These are phyloP conservation scores for Camponotus floridanus DNA, from an alignment of 1,140 invertebrate species.

Conservation along the genomic window DNA sequence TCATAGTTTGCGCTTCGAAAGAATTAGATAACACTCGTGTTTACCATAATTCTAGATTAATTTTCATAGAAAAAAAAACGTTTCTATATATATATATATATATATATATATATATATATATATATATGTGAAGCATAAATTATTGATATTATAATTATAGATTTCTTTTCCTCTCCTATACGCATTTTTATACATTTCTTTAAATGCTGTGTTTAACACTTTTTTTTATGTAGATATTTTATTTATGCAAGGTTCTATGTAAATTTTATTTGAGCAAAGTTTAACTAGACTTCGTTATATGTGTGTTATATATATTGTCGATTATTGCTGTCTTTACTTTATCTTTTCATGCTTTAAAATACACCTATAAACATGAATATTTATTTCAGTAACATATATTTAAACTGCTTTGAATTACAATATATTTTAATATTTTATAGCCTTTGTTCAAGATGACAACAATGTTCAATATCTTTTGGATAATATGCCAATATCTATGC, in stretches of 20 bases:
- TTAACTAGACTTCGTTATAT: no score
- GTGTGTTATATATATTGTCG: no score
- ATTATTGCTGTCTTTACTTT: no score
- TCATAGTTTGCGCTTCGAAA: neutral
- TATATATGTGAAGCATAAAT: no score
- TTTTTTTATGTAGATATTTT: no score
- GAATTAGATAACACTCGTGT: neutral
- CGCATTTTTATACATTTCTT: no score
- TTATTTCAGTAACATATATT: neutral
- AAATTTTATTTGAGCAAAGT: no score
- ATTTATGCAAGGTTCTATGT: no score
- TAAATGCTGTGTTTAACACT: no score
- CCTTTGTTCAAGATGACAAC: slow-evolving; percentile 90
- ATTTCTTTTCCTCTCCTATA: neutral
- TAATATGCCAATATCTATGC: slow-evolving; percentile 87
- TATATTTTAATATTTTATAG: slow-evolving; percentile 84
- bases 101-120: no score
- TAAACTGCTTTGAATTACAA: neutral
- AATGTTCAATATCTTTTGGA: slow-evolving; percentile 90
- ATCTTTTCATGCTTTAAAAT: no score
- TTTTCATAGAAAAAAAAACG: neutral
- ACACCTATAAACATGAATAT: neutral
- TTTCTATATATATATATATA: no score
- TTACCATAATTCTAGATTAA: neutral
- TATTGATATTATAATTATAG: neutral